Conservation (phyloP, 1,140 invertebrate genomes). For the Brachionus rotundiformis region DNA sequence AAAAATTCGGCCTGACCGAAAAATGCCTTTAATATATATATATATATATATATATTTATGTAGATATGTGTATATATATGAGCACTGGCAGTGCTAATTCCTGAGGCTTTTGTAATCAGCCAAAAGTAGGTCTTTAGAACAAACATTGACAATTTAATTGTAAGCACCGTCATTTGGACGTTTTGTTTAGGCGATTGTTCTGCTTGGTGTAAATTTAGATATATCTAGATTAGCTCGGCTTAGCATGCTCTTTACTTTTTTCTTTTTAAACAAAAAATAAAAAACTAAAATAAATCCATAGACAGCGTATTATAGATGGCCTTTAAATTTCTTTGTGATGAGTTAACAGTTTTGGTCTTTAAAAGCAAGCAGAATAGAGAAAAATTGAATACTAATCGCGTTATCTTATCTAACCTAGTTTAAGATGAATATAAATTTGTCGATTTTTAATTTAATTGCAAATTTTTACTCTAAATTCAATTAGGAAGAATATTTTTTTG, state of each 20-base stretch:
- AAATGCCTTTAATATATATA: too few relatives aligned
- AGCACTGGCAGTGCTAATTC: too few relatives aligned
- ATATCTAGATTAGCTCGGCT: not conserved
- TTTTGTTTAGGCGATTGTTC: slow-evolving; percentile 6
- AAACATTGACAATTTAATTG: not conserved
- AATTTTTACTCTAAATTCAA: not conserved
- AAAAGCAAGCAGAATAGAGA: not conserved
- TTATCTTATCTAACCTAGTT: not conserved
- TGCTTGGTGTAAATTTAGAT: not conserved
- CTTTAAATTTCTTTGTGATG: not conserved
- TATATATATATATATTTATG: too few relatives aligned
- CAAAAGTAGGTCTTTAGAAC: not conserved
- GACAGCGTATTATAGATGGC: not conserved
- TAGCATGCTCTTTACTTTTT: not conserved
- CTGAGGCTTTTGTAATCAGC: too few relatives aligned
- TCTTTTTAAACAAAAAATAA: not conserved
- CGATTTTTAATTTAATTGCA: not conserved
- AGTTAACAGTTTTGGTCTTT: not conserved
- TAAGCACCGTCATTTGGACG: not conserved
- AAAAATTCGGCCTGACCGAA: not conserved
- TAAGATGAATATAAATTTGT: not conserved
- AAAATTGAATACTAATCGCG: not conserved
- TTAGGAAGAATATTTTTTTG: too few relatives aligned
- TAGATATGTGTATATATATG: too few relatives aligned
- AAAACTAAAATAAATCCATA: too few relatives aligned